Evolutionary conservation across 2,797 vertebrate species (phyloP).

Genomic region (Cryptoblepharus egeriae): DNA sequence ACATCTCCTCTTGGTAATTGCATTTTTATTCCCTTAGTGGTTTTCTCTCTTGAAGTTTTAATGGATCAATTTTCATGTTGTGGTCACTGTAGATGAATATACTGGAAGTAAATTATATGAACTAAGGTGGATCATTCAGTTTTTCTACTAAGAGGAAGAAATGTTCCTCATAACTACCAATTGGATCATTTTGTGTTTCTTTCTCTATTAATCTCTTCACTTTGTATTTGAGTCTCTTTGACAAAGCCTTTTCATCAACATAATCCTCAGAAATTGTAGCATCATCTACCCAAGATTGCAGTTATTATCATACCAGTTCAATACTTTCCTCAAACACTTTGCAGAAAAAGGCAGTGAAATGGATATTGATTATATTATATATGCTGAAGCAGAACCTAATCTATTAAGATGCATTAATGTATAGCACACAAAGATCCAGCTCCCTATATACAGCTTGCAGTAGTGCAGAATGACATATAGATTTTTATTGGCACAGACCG

Average conservation of each 20-base stretch:
- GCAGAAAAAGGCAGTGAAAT: constrained; percentile 1
- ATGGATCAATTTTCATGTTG: constrained; percentile 28
- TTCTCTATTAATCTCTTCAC: neutral
- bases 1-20: constrained; percentile 33
- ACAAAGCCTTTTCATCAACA: neutral
- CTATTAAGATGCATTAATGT: neutral
- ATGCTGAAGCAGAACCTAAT: constrained; percentile 26
- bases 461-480: neutral
- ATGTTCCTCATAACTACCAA: neutral
- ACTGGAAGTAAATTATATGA: constrained; percentile 34
- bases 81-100: neutral
- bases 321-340: constrained; percentile 20
- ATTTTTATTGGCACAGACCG: constrained; percentile 10
- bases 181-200: neutral
- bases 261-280: neutral
- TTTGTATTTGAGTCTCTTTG: constrained; percentile 12
- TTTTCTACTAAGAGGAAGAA: constrained; percentile 35
- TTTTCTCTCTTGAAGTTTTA: constrained; percentile 45
- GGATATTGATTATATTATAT: constrained; percentile 21
- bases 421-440: accelerated
- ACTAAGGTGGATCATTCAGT: neutral
- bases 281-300: constrained; percentile 31
- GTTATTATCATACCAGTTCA: constrained; percentile 13
- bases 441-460: constrained; percentile 13
- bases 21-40: neutral